These are phyloP conservation scores for Aplidium turbinatum DNA, from an alignment of 23 tunicate species.

Conservation along the genomic window DNA sequence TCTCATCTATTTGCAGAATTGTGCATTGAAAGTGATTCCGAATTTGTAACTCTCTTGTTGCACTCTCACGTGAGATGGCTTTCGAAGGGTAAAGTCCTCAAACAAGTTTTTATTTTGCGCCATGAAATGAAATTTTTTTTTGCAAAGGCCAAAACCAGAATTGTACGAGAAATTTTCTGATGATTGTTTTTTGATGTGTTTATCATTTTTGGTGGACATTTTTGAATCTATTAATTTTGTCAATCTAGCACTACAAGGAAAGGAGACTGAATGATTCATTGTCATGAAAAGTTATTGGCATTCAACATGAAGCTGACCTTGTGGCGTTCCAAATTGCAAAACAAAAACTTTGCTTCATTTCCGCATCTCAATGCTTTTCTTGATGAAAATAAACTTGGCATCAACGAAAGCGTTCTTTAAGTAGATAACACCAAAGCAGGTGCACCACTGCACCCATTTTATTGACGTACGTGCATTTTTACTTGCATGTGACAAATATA, in stretches of 20 bases:
- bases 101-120: slow-evolving; percentile 25
- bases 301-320: slow-evolving; percentile 51
- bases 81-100: slow-evolving; percentile 40
- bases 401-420: too few relatives aligned
- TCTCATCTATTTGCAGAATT: too few relatives aligned
- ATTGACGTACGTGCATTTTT: too few relatives aligned
- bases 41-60: too few relatives aligned
- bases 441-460: too few relatives aligned
- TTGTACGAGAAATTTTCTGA: slow-evolving; percentile 40
- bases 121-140: background rate
- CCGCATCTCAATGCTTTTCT: slow-evolving; percentile 52
- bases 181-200: slow-evolving; percentile 51
- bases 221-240: slow-evolving; percentile 52
- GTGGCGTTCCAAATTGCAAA: slow-evolving; percentile 42
- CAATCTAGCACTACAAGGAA: slow-evolving; percentile 60
- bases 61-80: too few relatives aligned
- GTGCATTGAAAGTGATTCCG: too few relatives aligned
- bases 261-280: slow-evolving; percentile 49
- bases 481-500: too few relatives aligned
- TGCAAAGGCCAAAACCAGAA: slow-evolving; percentile 30
- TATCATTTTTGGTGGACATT: slow-evolving; percentile 69
- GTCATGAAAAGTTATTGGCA: slow-evolving; percentile 41
- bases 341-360: slow-evolving; percentile 35
- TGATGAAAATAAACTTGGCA: slow-evolving; percentile 46
- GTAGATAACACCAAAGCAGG: too few relatives aligned